Evolutionary conservation across 35 echinoderm and acorn worm genomes (phyloP), one percentile per base, ranked within the genome.

Genomic region (Holothuria glaberrima): DNA sequence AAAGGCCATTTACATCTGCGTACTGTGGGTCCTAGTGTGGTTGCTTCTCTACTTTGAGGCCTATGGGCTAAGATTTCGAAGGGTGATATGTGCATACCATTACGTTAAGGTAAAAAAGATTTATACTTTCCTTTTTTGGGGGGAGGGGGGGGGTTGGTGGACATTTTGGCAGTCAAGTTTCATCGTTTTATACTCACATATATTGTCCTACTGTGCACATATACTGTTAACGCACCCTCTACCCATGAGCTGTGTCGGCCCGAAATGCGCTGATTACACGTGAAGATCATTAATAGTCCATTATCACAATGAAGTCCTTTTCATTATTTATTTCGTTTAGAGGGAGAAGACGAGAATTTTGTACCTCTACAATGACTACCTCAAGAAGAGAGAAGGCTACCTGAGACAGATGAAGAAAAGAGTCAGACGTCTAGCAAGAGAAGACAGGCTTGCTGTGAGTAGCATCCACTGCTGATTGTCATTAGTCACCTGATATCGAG

Each of bases 41-140:
- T 19, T 88, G 1, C 67, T 94, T 29, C 69, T 97, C 0, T 97
- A 90, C 87, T 94, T 94, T 20, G 75, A 97, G 64, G 92, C 95
- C 16, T 97, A 81, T 32, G 92, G 86, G 9, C 86, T 97, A 29
- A 89, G 95, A 57, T 57, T 97, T 22, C 61, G 95, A 24, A 88
- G 92, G 30, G 59, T 92, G 5, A 89, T 97, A 35, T 97, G 95
- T 75, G 92, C 95, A 38, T 97, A 91, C 81, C 93, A 94, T 77
- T 94, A 94, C 82, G 89, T 67, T 9, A 97, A 94, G 92, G 95
- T 94, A 83, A 86, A 22, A 5, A 17, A 14, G 0, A 2, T 54
- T 1, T 17, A 54, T 54, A 54, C 9, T 54, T 54, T 14, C 1
- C 9, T 54, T 14, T 54, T 54, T n/a, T n/a, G n/a, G n/a, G n/a